Percentiles rank a stretch among this genome's conserved stretches.
Evolutionary conservation across 2,797 vertebrate genomes (phyloP).

Genomic region (Ibycter americanus): DNA sequence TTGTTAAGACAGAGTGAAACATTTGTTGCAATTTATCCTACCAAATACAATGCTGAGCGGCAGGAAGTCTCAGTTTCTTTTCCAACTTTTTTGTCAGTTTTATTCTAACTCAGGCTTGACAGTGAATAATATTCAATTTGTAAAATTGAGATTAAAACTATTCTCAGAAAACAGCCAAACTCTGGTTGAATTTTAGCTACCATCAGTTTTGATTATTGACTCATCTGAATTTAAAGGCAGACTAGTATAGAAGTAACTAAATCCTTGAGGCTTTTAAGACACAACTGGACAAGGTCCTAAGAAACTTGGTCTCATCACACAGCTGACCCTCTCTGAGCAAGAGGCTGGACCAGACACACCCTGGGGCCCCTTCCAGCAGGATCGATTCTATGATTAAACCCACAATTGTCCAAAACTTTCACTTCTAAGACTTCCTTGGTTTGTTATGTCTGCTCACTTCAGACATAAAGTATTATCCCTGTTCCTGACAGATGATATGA

Average conservation of each 20-base stretch:
- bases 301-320: neutral
- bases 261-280: neutral
- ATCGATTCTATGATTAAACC: neutral
- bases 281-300: neutral
- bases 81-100: neutral
- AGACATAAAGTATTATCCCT: neutral
- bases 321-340: neutral
- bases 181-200: neutral
- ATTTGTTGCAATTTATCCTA: neutral
- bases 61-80: neutral
- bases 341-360: neutral
- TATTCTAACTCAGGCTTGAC: neutral
- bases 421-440: neutral
- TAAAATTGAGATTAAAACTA: neutral
- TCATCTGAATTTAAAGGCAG: neutral
- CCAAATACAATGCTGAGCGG: neutral
- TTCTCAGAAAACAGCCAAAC: neutral
- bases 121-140: neutral
- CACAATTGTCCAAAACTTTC: neutral
- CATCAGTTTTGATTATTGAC: neutral
- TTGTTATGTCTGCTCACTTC: neutral
- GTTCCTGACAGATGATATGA: neutral
- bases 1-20: neutral
- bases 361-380: neutral
- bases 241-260: neutral